Evolutionary conservation across 2,797 vertebrate genomes (phyloP).

Genomic region (Squalus acanthias): DNA sequence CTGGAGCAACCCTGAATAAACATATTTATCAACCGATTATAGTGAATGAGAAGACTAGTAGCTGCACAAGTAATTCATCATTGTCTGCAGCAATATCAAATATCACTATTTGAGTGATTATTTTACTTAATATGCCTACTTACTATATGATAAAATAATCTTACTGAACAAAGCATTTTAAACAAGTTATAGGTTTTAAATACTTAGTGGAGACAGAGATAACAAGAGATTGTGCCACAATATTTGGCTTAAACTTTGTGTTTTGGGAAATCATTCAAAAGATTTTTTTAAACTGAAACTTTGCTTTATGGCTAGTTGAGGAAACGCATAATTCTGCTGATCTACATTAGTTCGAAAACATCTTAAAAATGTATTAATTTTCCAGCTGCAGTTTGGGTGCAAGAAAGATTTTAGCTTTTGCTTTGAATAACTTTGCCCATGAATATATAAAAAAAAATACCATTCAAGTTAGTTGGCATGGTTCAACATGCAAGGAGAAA

Average conservation of each 20-base stretch:
- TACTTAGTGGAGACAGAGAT: not conserved
- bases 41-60: constrained; percentile 59
- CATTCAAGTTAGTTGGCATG: not conserved
- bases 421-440: not conserved
- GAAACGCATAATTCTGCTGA: not conserved
- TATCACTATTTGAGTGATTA: constrained; percentile 82
- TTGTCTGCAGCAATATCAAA: constrained; percentile 83
- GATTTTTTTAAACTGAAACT: not conserved
- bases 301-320: not conserved
- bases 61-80: constrained; percentile 85
- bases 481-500: not conserved
- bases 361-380: not conserved
- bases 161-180: constrained; percentile 8
- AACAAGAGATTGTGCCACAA: not conserved
- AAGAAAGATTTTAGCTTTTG: not conserved
- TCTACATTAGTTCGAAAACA: not conserved
- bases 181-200: not conserved
- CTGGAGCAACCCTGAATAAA: constrained; percentile 71
- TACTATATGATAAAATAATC: constrained; percentile 11
- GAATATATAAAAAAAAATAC: not conserved
- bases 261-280: not conserved
- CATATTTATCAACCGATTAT: constrained; percentile 79
- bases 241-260: not conserved
- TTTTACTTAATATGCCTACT: constrained; percentile 45
- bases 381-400: not conserved